Evolutionary conservation across 2,888 invertebrate species (phyloP), one percentile per base, ranked within the genome.

Genomic region (Torymus aiolomorphi): DNA sequence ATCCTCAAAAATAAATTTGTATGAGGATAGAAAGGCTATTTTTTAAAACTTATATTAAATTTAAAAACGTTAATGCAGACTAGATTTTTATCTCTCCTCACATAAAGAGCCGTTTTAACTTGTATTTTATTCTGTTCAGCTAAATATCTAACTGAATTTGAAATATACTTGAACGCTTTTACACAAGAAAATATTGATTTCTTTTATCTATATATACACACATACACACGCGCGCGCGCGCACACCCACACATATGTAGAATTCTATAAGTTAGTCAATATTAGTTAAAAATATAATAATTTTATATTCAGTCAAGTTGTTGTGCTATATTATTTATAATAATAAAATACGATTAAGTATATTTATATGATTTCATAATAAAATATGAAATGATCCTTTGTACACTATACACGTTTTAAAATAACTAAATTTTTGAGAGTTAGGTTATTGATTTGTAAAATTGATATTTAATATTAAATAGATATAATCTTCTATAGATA

Each of bases 291-390:
- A 70, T 76, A 70, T 67, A 76, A 67, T 69, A 65, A 80, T 77
- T 52, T 70, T 80, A 24, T 61, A 78, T 71, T 66, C 61, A 31
- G 77, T 75, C 61, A 78, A 75, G 75, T 80, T 75, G 3, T 31
- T 31, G 31, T 31, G 31, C 31, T 31, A 31, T n/a, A n/a, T n/a
- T n/a, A n/a, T n/a, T n/a, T 31, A 74, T 5, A n/a, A 61, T 74
- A 65, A 69, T 80, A 74, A 74, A 80, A 80, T 76, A 80, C 52
- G 59, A 74, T 78, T 73, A 77, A 74, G 66, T 80, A 66, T 70
- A 78, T 75, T 74, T 78, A 59, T 54, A 61, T 66, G 18, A 75
- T 78, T 74, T 78, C 16, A 24, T 80, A 74, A 75, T 78, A 77
- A 80, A 80, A 74, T 80, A 80, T 73, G 49, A 4, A 71, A 70